These are phyloP conservation scores for Uropetala carovei DNA, from an alignment of 2,888 invertebrate species.

Conservation along the genomic window DNA sequence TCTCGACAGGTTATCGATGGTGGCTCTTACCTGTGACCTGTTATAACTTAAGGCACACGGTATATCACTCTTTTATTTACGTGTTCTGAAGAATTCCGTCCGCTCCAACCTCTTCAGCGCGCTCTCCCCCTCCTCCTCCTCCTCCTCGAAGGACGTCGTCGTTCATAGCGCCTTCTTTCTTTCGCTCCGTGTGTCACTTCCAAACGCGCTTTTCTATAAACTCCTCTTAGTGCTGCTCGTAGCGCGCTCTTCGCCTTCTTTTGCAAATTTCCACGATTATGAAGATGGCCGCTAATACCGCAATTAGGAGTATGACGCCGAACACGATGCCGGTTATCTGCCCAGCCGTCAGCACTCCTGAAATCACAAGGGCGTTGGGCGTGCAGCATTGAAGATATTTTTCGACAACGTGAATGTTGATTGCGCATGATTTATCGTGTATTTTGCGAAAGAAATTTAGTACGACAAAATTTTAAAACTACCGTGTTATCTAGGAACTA, in stretches of 20 bases:
- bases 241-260: conserved; percentile 54
- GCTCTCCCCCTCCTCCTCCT: neutral
- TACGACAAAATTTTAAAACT: neutral
- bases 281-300: conserved; percentile 60
- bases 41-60: conserved; percentile 60
- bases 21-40: conserved; percentile 55
- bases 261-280: conserved; percentile 60
- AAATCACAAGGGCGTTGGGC: conserved; percentile 29
- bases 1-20: neutral
- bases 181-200: neutral
- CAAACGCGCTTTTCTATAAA: neutral
- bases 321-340: conserved; percentile 62
- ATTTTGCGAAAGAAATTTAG: neutral
- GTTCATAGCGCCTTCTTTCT: neutral
- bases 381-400: neutral
- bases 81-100: conserved; percentile 28
- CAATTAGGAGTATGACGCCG: conserved; percentile 58
- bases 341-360: conserved; percentile 56
- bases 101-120: neutral
- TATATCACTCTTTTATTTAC: conserved; percentile 45
- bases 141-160: neutral
- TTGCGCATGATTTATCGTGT: neutral
- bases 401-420: neutral
- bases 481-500: neutral
- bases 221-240: conserved; percentile 38